Evolutionary conservation across 30 jellyfish, hydroid and myxozoan species (phyloP), one percentile per base, ranked within the genome.

Genomic region (Rhopilema esculentum): DNA sequence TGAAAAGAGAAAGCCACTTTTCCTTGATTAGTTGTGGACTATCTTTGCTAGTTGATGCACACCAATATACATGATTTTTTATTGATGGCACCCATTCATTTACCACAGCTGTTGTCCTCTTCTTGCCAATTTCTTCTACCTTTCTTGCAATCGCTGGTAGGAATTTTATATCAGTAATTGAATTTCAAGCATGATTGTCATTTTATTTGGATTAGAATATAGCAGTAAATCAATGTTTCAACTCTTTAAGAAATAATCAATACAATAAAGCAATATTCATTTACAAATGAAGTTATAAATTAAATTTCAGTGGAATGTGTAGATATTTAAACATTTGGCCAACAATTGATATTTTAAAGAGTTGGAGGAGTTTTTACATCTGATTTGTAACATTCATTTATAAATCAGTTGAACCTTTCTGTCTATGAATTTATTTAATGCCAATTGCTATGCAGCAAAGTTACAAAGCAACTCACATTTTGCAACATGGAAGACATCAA

Each of bases 11-110:
- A 0, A 65, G 70, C 91, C 91, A 81, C 28, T 81, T 81, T 25
- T 81, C 91, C 66, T 67, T 68, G 62, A 81, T 27, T 1, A 81
- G 82, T 66, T 29, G 72, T 15, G 33, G 79, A 67, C 69, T 31
- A 49, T 49, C 91, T 64, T 68, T 67, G 72, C 91, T 81, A 16
- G 91, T 27, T 4, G 75, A 24, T 22, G 91, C 91, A 50, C 91
- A 81, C 91, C 91, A 81, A 68, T 81, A 49, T n/a, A 81, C 70
- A 81, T 67, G 91, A 65, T 66, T 81, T 81, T 81, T 66, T 30
- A 65, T 81, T 31, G 75, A 18, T 24, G 48, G 74, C 27, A 81
- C 83, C 91, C 91, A 81, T 9, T 66, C 24, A 8, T 27, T 27
- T 23, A 81, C 74, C 52, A 64, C 82, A 52, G 30, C 29, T 18